Conservation (phyloP, 1,140 invertebrate species). For the Papilio polytes region DNA sequence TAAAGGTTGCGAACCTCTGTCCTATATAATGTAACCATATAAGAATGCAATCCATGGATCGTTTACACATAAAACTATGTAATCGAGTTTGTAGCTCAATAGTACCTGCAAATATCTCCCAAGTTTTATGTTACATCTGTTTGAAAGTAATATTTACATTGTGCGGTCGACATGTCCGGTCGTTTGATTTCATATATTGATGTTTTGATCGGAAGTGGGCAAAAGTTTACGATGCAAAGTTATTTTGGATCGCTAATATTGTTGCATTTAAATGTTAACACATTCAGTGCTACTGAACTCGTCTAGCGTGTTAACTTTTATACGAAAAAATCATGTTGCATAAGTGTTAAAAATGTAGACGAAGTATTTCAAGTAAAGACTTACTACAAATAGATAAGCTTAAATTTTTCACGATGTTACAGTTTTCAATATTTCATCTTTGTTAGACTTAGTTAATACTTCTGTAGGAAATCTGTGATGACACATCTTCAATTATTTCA, state of each 20-base stretch:
- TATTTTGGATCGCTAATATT: slow-evolving; percentile 10
- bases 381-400: not conserved
- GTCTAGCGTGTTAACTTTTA: not conserved
- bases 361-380: not conserved
- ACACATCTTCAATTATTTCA: not conserved
- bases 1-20: no score
- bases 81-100: not conserved
- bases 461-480: not conserved
- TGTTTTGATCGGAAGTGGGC: slow-evolving; percentile 26
- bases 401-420: not conserved
- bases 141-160: slow-evolving; percentile 7
- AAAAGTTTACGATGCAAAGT: slow-evolving; percentile 21
- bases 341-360: not conserved
- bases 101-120: not conserved
- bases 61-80: not conserved
- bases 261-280: not conserved
- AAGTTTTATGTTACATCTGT: not conserved
- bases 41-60: not conserved
- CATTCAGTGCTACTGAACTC: not conserved
- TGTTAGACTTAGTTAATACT: not conserved
- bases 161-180: slow-evolving; percentile 23
- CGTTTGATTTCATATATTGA: slow-evolving; percentile 18
- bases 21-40: not conserved
- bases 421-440: not conserved
- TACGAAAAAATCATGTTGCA: not conserved